Percentiles rank a stretch among this genome's conserved stretches.
Evolutionary conservation across 53 echinoderm and acorn worm species (phyloP).

Genomic region (Astropecten irregularis): DNA sequence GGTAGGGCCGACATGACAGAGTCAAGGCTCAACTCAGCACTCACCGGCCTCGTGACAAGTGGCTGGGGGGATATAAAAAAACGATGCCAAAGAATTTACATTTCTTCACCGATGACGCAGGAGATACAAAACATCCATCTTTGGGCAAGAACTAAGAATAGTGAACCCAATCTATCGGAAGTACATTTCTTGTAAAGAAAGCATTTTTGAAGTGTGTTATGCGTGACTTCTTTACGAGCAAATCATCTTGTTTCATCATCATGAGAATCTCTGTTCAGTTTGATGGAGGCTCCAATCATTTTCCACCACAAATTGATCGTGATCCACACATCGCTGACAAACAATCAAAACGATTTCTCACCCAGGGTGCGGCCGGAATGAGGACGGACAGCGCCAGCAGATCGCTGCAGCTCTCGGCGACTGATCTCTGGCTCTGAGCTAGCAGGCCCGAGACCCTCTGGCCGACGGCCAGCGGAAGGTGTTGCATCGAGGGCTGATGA

Average conservation of each 20-base stretch:
- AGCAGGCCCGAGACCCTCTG: conserved; percentile 72
- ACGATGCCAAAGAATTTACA: neutral
- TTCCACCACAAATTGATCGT: no score
- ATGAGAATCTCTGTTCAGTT: no score
- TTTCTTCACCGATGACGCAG: neutral
- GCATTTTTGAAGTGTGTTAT: no score
- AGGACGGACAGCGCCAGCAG: conserved; percentile 75
- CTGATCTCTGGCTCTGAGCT: conserved; percentile 50
- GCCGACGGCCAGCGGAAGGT: conserved; percentile 61
- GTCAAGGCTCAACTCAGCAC: conserved; percentile 68
- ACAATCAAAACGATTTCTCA: no score
- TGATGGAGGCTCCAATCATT: no score
- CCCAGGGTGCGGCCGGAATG: conserved; percentile 91
- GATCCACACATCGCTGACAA: no score
- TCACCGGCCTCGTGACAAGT: conserved; percentile 64
- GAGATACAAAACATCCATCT: no score
- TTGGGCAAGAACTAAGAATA: no score
- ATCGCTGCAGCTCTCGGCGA: conserved; percentile 82
- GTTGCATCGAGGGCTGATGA: conserved; percentile 48
- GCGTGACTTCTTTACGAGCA: no score
- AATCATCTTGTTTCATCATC: no score
- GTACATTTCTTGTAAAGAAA: no score
- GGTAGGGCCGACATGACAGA: conserved; percentile 80
- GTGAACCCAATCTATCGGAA: no score
- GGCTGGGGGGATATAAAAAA: conserved; percentile 60